Evolutionary conservation across 2,113 vertebrate genomes (phyloP).

Genomic region (Psilopsiagon aurifrons): DNA sequence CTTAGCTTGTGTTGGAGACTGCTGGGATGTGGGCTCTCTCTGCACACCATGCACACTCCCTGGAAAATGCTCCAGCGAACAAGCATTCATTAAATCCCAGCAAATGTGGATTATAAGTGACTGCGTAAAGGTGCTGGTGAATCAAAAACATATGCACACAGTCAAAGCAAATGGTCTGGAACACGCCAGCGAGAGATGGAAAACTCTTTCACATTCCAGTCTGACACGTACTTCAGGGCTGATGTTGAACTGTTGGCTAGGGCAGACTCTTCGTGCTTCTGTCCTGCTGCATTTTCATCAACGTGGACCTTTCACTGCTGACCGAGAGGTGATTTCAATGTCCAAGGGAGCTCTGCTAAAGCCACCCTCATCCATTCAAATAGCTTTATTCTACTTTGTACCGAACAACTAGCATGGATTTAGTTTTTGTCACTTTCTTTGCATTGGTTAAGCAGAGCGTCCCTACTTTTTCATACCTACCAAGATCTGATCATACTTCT

Average conservation of each 20-base stretch:
- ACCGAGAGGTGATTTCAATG: fast-evolving
- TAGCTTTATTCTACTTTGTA: background rate
- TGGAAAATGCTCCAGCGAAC: conserved; percentile 2
- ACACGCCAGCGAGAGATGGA: background rate
- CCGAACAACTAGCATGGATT: background rate
- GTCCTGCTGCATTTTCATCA: background rate
- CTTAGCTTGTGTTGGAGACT: background rate
- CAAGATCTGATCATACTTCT: background rate
- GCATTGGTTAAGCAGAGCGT: background rate
- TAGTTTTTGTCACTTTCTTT: background rate
- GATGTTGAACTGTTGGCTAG: background rate
- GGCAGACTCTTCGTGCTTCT: background rate
- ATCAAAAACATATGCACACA: background rate
- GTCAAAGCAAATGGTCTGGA: background rate
- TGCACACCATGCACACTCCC: fast-evolving
- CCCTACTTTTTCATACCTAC: background rate
- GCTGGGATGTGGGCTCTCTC: conserved; percentile 6
- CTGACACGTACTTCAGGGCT: background rate
- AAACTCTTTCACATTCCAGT: background rate
- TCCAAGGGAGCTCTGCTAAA: background rate
- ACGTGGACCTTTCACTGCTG: background rate
- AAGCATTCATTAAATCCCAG: conserved; percentile 21
- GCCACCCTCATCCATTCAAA: background rate
- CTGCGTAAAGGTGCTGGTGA: background rate
- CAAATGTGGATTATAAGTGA: background rate